Evolutionary conservation across 2,888 invertebrate species (phyloP).

Genomic region (Eupithecia subumbrata): DNA sequence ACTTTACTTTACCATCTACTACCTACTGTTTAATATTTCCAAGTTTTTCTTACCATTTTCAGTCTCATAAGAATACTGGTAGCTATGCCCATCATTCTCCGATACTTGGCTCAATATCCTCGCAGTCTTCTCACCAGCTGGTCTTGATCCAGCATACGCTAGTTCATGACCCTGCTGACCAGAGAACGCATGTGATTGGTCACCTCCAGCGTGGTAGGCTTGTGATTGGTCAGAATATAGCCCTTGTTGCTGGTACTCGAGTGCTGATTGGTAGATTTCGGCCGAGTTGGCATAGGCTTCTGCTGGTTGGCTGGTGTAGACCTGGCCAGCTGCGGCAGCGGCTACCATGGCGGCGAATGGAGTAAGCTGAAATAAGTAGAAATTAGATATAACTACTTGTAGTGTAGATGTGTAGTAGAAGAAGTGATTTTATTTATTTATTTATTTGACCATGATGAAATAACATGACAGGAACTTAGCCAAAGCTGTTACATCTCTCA

Average conservation of each 20-base stretch:
- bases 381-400: not conserved
- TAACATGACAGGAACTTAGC: too few relatives aligned
- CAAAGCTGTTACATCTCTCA: too few relatives aligned
- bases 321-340: constrained; percentile 62
- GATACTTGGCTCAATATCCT: constrained; percentile 62
- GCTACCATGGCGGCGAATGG: constrained; percentile 62
- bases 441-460: too few relatives aligned
- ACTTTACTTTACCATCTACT: too few relatives aligned
- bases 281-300: constrained; percentile 56
- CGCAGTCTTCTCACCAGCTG: constrained; percentile 58
- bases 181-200: constrained; percentile 26
- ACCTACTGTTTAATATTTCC: not conserved
- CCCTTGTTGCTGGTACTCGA: constrained; percentile 60
- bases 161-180: constrained; percentile 21
- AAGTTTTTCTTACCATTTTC: constrained; percentile 79
- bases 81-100: constrained; percentile 66
- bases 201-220: constrained; percentile 26
- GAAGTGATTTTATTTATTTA: too few relatives aligned
- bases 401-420: not conserved
- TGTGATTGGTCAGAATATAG: constrained; percentile 60
- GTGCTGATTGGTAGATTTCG: constrained; percentile 63
- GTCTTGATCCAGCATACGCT: constrained; percentile 29
- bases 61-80: constrained; percentile 83
- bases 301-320: constrained; percentile 51
- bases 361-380: constrained; percentile 56